Evolutionary conservation across 2,113 vertebrate genomes (phyloP).

Genomic region (Picathartes gymnocephalus): DNA sequence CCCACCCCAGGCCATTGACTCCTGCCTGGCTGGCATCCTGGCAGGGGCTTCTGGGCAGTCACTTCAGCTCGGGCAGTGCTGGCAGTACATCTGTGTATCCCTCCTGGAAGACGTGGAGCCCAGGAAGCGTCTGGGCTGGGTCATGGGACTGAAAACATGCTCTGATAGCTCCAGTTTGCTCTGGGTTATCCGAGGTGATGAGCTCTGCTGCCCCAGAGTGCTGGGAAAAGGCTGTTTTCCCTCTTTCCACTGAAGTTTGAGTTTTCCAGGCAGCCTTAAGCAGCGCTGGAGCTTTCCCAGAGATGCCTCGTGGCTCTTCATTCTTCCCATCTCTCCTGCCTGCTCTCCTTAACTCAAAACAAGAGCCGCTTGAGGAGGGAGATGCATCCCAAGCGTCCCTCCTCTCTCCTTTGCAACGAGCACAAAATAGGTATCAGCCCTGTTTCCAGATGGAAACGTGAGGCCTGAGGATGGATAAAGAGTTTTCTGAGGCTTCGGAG

Average conservation of each 20-base stretch:
- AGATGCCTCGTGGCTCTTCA: neutral
- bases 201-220: neutral
- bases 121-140: neutral
- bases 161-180: neutral
- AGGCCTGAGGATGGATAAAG: constrained; percentile 36
- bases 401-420: neutral
- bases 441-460: neutral
- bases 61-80: fast-evolving
- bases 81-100: fast-evolving
- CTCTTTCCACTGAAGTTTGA: neutral
- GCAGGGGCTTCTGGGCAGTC: neutral
- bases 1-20: neutral
- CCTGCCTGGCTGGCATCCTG: neutral
- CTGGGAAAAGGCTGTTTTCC: neutral
- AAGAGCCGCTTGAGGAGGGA: neutral
- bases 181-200: neutral
- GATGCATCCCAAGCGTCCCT: neutral
- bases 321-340: neutral
- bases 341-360: neutral
- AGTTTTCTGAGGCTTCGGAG: constrained; percentile 48
- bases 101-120: fast-evolving
- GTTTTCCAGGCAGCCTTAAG: neutral
- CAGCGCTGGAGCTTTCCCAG: neutral
- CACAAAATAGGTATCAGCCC: neutral
- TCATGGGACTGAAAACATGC: fast-evolving